phyloP scores from a whole-genome alignment of 2,113 vertebrate species.

The Lepisosteus osseus region DNA sequence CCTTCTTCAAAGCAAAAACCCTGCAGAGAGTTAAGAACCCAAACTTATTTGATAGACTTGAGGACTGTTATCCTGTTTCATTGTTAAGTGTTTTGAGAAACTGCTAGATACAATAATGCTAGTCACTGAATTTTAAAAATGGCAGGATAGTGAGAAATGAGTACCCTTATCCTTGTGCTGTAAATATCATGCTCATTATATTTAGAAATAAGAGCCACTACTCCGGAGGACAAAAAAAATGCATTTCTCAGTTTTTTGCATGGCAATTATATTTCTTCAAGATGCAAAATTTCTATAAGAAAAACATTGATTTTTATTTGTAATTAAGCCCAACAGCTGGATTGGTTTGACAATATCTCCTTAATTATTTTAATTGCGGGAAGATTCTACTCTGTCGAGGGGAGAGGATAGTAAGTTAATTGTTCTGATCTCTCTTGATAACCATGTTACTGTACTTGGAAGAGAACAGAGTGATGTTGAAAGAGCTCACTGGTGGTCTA shows the following conservation, averaged over 20 bases:
- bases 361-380: conserved; percentile 66
- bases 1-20: no score
- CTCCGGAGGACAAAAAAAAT: conserved; percentile 18
- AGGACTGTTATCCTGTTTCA: no score
- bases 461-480: conserved; percentile 56
- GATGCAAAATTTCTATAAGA: conserved; percentile 48
- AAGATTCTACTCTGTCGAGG: conserved; percentile 55
- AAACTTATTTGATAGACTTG: no score
- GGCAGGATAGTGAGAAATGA: neutral
- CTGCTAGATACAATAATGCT: no score
- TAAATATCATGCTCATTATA: conserved; percentile 35
- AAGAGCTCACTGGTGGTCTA: conserved; percentile 58
- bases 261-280: conserved; percentile 25
- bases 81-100: no score
- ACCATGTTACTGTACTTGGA: conserved; percentile 57
- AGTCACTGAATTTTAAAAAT: no score
- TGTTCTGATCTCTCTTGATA: conserved; percentile 65
- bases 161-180: conserved; percentile 33
- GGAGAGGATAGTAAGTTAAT: conserved; percentile 56
- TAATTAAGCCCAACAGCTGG: conserved; percentile 64
- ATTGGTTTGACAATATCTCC: conserved; percentile 65
- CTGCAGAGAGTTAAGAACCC: no score
- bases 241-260: neutral
- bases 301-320: conserved; percentile 39
- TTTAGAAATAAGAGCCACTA: conserved; percentile 51